Evolutionary conservation across 2,888 invertebrate genomes (phyloP).

Genomic region (Brachylomia viminalis): DNA sequence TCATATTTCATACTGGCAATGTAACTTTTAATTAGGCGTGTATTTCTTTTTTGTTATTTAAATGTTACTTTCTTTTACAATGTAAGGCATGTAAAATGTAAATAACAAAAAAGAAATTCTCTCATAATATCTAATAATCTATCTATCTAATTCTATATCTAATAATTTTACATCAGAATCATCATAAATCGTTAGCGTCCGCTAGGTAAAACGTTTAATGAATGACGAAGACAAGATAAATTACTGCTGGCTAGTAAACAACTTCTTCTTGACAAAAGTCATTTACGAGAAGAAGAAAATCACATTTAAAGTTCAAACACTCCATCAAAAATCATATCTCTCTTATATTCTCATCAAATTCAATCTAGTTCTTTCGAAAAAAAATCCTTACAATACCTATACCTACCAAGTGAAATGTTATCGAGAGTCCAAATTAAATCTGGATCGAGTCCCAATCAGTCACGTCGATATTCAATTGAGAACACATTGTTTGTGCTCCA

Average conservation of each 20-base stretch:
- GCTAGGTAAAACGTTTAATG: background rate
- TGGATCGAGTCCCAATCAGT: constrained; percentile 28
- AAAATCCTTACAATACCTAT: constrained; percentile 1
- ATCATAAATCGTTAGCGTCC: background rate
- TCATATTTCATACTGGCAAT: constrained; percentile 20
- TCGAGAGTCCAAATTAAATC: constrained; percentile 26
- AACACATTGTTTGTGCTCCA: constrained; percentile 34
- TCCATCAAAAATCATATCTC: background rate
- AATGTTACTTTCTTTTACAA: background rate
- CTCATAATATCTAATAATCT: too few species aligned
- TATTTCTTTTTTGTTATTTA: background rate
- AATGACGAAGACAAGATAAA: background rate
- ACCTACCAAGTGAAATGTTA: constrained; percentile 27
- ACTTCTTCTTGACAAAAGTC: background rate
- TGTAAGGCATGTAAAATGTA: too few species aligned
- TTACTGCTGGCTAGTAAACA: background rate
- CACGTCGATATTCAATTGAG: constrained; percentile 12
- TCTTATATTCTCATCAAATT: constrained; percentile 1
- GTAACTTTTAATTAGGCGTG: constrained; percentile 23
- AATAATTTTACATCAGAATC: background rate
- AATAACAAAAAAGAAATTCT: too few species aligned
- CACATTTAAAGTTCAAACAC: background rate
- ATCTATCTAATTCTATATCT: background rate
- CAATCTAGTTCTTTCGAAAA: background rate
- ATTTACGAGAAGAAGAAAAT: background rate